Evolutionary conservation across 2,888 invertebrate genomes (phyloP).

Genomic region (Drepana falcataria): DNA sequence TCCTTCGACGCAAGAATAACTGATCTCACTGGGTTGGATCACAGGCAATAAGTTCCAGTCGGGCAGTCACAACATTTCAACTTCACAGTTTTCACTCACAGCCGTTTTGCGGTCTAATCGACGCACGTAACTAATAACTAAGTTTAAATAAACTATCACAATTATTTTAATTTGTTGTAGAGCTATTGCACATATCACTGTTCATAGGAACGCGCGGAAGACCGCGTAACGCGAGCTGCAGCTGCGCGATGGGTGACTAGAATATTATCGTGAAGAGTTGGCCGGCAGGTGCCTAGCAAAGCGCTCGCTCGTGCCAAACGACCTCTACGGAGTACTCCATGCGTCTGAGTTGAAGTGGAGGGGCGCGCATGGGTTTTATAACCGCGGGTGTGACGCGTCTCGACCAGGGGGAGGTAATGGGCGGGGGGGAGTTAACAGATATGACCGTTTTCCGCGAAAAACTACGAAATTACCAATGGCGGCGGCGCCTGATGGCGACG

Average conservation of each 20-base stretch:
- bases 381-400: slow-evolving; percentile 62
- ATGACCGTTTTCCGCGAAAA: slow-evolving; percentile 75
- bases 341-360: slow-evolving; percentile 77
- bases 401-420: slow-evolving; percentile 21
- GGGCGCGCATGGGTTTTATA: slow-evolving; percentile 71
- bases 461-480: slow-evolving; percentile 44
- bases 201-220: slow-evolving; percentile 75
- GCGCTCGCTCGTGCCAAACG: slow-evolving; percentile 80
- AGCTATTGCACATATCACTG: slow-evolving; percentile 79
- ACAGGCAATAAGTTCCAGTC: slow-evolving; percentile 74
- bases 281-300: slow-evolving; percentile 81
- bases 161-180: slow-evolving; percentile 59
- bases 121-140: slow-evolving; percentile 67
- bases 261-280: slow-evolving; percentile 68
- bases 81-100: slow-evolving; percentile 75
- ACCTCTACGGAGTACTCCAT: slow-evolving; percentile 81
- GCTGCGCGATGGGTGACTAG: slow-evolving; percentile 78
- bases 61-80: slow-evolving; percentile 75
- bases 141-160: slow-evolving; percentile 77
- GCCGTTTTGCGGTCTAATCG: slow-evolving; percentile 66
- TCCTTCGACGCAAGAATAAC: slow-evolving; percentile 68
- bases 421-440: slow-evolving; percentile 40
- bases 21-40: slow-evolving; percentile 70
- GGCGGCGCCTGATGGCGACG: slow-evolving; percentile 35
- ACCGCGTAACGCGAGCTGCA: slow-evolving; percentile 72